A percentile compares a stretch with the other conserved stretches of the same genome.
These are phyloP conservation scores for Crocodylus rhombifer DNA, from an alignment of 2,797 vertebrate genomes.

Conservation along the genomic window DNA sequence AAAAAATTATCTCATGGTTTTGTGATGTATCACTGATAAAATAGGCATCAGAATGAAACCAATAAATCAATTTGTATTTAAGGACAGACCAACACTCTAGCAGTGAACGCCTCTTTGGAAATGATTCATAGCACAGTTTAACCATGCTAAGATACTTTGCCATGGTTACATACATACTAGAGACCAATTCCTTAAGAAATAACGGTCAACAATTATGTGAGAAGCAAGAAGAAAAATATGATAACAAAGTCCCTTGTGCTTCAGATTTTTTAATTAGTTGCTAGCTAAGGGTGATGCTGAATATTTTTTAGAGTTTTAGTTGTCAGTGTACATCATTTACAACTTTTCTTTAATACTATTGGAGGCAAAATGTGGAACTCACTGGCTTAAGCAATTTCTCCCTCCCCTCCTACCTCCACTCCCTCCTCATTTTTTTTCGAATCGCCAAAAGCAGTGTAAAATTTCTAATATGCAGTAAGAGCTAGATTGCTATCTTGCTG, in stretches of 20 bases:
- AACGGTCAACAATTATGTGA: background rate
- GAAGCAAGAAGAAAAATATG: background rate
- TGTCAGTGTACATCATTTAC: background rate
- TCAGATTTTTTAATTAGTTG: background rate
- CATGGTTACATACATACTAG: background rate
- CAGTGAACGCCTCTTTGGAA: background rate
- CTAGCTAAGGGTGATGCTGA: background rate
- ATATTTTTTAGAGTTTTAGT: background rate
- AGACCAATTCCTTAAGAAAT: background rate
- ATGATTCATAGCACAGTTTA: background rate
- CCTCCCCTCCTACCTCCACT: background rate
- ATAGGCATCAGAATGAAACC: background rate
- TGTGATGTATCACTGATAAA: background rate
- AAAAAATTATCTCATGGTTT: slow-evolving; percentile 7
- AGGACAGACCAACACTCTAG: background rate
- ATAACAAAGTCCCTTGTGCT: background rate
- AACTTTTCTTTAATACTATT: background rate
- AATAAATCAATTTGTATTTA: background rate
- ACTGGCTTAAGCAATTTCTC: background rate
- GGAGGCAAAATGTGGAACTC: background rate
- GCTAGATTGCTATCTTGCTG: background rate
- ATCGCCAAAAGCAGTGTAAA: background rate
- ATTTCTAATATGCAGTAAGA: background rate
- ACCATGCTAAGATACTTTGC: background rate
- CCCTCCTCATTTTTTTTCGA: background rate